Evolutionary conservation across 2,113 vertebrate species (phyloP).

Genomic region (Oxyruncus cristatus): DNA sequence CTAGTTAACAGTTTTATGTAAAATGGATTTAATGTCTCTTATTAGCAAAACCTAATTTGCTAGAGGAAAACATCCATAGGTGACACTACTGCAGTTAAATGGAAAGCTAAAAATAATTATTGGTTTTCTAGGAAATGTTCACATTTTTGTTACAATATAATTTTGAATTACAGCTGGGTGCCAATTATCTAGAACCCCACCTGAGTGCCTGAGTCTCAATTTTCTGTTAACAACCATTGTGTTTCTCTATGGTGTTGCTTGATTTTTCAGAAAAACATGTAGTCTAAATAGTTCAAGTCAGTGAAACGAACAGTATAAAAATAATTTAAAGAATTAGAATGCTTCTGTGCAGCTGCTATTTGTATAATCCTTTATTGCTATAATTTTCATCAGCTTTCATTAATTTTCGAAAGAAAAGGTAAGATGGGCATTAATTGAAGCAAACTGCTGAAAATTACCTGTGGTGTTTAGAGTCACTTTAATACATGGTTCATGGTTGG

Average conservation of each 20-base stretch:
- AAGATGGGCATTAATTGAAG: background rate
- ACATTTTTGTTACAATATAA: background rate
- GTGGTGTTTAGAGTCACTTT: background rate
- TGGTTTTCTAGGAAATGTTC: background rate
- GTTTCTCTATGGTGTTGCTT: background rate
- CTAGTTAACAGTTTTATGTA: conserved; percentile 6
- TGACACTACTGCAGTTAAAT: conserved; percentile 37
- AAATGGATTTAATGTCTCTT: conserved; percentile 53
- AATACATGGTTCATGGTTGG: background rate
- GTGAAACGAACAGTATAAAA: background rate
- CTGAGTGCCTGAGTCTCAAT: background rate
- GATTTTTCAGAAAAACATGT: background rate
- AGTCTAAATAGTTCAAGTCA: background rate
- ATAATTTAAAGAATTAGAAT: background rate
- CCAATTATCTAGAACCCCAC: background rate
- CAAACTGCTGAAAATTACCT: background rate
- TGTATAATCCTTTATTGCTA: background rate
- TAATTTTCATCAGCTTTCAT: background rate
- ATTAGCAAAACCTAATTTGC: conserved; percentile 54
- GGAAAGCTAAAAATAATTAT: conserved; percentile 39
- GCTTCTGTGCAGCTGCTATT: background rate
- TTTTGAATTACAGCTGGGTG: background rate
- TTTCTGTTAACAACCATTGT: background rate
- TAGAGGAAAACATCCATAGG: conserved; percentile 38
- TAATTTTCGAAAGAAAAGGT: background rate